phyloP scores from a whole-genome alignment of 2,113 vertebrate species.

The Pheucticus melanocephalus region DNA sequence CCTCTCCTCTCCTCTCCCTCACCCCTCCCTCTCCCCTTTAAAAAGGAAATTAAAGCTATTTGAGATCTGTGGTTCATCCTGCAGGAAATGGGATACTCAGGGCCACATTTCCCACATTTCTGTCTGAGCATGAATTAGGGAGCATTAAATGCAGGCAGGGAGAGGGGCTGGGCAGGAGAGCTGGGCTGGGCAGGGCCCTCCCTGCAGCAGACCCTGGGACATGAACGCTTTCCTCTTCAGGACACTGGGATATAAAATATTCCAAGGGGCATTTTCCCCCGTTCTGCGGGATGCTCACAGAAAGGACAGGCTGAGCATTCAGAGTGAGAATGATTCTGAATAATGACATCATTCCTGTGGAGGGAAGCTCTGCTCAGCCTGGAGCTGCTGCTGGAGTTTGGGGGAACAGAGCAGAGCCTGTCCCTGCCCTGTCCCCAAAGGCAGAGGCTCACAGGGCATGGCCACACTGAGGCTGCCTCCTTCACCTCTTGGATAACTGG shows the following conservation, averaged over 20 bases:
- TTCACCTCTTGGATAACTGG: not conserved
- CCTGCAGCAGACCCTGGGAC: not conserved
- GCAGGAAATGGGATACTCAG: not conserved
- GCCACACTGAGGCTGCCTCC: not conserved
- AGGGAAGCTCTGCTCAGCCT: not conserved
- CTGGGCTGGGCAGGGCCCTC: not conserved
- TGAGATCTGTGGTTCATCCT: not conserved
- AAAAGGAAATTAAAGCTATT: no score
- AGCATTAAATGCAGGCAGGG: not conserved
- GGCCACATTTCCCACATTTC: not conserved
- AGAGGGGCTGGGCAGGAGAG: not conserved
- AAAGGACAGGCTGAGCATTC: not conserved
- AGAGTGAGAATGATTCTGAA: no score
- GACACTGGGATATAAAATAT: not conserved
- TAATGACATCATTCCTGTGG: not conserved
- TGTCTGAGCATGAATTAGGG: not conserved
- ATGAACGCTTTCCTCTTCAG: not conserved
- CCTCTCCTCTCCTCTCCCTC: not conserved
- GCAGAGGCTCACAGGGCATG: not conserved
- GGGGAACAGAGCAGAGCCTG: not conserved
- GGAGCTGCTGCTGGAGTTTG: not conserved
- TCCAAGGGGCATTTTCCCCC: not conserved
- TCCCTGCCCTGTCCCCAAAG: fast-evolving
- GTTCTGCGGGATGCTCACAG: not conserved
- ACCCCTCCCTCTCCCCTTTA: not conserved